phyloP scores from a whole-genome alignment of 2,888 invertebrate species.

The Leptopilina drosophilae region DNA sequence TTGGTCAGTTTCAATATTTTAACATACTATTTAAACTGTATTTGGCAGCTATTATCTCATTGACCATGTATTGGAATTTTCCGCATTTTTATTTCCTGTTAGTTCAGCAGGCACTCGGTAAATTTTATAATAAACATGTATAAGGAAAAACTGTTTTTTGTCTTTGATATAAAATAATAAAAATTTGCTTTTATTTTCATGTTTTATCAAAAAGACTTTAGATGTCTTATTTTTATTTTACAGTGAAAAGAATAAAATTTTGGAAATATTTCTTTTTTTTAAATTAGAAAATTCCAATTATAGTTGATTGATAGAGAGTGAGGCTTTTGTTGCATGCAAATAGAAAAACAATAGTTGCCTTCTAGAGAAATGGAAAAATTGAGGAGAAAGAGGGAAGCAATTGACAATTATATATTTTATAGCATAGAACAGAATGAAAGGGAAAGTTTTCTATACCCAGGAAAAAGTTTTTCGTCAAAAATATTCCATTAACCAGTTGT shows the following conservation, averaged over 20 bases:
- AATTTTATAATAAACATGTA: not conserved
- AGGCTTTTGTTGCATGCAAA: conserved; percentile 14
- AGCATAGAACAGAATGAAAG: conserved; percentile 4
- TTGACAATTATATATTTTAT: not conserved
- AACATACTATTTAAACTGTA: not conserved
- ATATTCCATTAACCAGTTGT: too few species aligned
- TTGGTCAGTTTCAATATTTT: not conserved
- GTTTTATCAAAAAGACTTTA: too few species aligned
- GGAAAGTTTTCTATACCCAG: conserved; percentile 8
- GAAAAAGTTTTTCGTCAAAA: too few species aligned
- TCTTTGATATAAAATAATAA: not conserved
- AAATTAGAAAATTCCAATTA: conserved; percentile 1
- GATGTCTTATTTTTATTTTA: not conserved
- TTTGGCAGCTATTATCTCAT: not conserved
- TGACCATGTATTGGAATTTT: conserved; percentile 30
- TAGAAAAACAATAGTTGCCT: not conserved
- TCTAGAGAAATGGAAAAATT: not conserved
- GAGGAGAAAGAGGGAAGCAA: not conserved
- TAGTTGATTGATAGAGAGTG: not conserved
- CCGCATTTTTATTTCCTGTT: not conserved
- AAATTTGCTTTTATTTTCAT: too few species aligned
- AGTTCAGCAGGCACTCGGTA: not conserved
- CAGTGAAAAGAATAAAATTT: not conserved
- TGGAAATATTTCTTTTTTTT: not conserved
- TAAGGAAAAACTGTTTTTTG: conserved; percentile 1